Conservation (phyloP, 2,797 vertebrate species). For the Amblyraja radiata region DNA sequence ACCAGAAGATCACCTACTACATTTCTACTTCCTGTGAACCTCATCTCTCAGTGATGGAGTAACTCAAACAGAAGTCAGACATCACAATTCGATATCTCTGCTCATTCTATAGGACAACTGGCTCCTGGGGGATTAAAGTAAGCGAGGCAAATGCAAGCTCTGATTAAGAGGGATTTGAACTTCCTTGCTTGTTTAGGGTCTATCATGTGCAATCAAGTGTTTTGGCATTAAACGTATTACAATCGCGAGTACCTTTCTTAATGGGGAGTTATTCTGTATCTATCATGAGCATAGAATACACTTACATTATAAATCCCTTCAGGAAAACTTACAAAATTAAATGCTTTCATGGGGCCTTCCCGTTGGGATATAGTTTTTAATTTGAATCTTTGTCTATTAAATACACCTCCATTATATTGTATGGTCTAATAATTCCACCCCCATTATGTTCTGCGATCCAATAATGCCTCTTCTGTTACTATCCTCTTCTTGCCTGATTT, state of each 20-base stretch:
- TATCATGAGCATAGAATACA: neutral
- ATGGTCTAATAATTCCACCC: neutral
- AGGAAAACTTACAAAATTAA: constrained; percentile 3
- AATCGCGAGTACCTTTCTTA: neutral
- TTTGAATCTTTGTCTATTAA: neutral
- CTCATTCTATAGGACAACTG: constrained; percentile 56
- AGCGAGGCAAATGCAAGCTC: constrained; percentile 62
- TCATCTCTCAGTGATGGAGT: constrained; percentile 53
- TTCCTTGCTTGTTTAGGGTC: constrained; percentile 68
- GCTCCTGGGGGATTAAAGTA: constrained; percentile 49
- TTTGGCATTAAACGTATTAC: neutral
- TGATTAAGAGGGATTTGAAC: constrained; percentile 65
- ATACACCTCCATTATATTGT: neutral
- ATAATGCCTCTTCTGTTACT: neutral
- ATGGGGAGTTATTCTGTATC: neutral
- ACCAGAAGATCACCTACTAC: neutral
- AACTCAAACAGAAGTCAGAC: constrained; percentile 63
- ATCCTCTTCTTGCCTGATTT: constrained; percentile 9
- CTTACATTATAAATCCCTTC: neutral
- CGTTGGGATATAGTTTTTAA: too few species aligned
- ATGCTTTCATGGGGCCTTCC: neutral
- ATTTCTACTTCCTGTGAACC: constrained; percentile 49
- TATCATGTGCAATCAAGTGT: constrained; percentile 45
- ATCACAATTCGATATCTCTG: constrained; percentile 61
- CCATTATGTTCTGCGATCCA: neutral